Evolutionary conservation across 2,113 vertebrate species (phyloP).

Genomic region (Thamnophis sirtalis): DNA sequence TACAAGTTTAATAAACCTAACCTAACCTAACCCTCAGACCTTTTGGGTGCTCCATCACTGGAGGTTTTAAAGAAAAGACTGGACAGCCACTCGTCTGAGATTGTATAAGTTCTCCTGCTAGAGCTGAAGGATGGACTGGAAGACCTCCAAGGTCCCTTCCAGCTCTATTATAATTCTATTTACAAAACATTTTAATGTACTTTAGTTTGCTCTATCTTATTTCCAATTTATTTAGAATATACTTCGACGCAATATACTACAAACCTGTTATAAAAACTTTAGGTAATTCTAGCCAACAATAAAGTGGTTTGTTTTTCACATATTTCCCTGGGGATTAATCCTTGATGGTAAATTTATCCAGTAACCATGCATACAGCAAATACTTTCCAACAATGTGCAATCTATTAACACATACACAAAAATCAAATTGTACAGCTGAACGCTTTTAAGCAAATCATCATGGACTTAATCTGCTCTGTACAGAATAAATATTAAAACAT

Average conservation of each 20-base stretch:
- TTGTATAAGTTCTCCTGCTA: no score
- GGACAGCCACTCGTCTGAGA: no score
- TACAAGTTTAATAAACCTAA: no score
- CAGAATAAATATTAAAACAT: background rate
- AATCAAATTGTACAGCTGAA: background rate
- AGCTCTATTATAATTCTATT: background rate
- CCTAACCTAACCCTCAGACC: no score
- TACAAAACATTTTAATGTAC: background rate
- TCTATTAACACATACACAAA: background rate
- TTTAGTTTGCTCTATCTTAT: background rate
- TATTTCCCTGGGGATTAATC: background rate
- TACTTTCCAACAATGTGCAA: background rate
- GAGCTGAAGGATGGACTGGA: no score
- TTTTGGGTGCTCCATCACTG: no score
- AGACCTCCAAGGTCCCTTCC: no score
- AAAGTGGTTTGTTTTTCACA: background rate
- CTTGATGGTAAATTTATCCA: background rate
- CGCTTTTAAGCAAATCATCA: background rate
- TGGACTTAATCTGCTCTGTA: background rate
- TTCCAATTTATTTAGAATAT: background rate
- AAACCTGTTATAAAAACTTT: background rate
- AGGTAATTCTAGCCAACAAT: background rate
- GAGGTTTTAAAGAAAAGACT: no score
- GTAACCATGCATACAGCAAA: background rate
- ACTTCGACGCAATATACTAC: background rate